Evolutionary conservation across 2,888 invertebrate genomes (phyloP).

Genomic region (Lampropteryx suffumata): DNA sequence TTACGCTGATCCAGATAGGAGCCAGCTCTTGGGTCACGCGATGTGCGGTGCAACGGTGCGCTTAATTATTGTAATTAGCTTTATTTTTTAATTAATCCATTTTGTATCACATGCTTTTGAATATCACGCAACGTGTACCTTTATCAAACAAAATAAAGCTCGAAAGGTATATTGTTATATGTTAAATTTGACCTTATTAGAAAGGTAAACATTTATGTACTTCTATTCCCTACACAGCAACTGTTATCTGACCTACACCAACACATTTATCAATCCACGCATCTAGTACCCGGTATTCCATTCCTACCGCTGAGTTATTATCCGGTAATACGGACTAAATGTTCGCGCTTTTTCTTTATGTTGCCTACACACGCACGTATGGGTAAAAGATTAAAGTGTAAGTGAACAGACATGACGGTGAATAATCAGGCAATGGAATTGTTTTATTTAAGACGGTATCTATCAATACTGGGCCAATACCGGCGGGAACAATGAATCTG

Average conservation of each 20-base stretch:
- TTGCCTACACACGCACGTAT: conserved; percentile 62
- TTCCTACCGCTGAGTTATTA: conserved; percentile 63
- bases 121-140: too few species aligned
- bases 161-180: too few species aligned
- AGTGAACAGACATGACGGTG: conserved; percentile 29
- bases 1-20: too few species aligned
- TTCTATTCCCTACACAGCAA: background rate
- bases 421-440: conserved; percentile 22
- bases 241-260: conserved; percentile 40
- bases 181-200: too few species aligned
- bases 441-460: conserved; percentile 1
- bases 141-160: too few species aligned
- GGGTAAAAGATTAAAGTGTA: conserved; percentile 33
- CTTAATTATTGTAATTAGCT: too few species aligned
- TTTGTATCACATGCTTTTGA: too few species aligned
- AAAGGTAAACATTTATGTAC: too few species aligned
- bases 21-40: too few species aligned
- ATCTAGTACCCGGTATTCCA: conserved; percentile 52
- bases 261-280: conserved; percentile 65
- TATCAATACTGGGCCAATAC: background rate
- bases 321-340: conserved; percentile 65
- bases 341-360: conserved; percentile 75
- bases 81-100: too few species aligned
- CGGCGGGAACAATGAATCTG: background rate
- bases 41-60: too few species aligned